Conservation (phyloP, 2,888 invertebrate species). For the Hypomecis punctinalis region DNA sequence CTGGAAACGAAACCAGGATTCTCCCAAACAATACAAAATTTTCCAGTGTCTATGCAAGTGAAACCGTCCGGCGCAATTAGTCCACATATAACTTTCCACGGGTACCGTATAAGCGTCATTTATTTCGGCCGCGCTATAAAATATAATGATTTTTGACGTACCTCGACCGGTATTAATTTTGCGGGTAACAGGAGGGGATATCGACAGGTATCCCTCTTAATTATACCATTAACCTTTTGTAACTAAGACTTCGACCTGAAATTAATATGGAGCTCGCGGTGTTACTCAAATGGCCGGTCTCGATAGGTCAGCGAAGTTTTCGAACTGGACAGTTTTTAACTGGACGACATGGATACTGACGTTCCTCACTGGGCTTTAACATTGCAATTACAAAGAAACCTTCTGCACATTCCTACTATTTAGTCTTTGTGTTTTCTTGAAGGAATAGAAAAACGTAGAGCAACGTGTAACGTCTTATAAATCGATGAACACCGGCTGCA, state of each 20-base stretch:
- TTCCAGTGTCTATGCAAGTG: background rate
- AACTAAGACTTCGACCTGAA: conserved; percentile 29
- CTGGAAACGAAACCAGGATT: too few relatives aligned
- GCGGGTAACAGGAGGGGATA: conserved; percentile 64
- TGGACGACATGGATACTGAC: too few relatives aligned
- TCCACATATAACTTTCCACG: conserved; percentile 62
- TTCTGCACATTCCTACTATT: conserved; percentile 52
- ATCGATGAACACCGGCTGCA: too few relatives aligned
- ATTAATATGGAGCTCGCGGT: conserved; percentile 14
- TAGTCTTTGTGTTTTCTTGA: too few relatives aligned
- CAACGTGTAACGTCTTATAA: too few relatives aligned
- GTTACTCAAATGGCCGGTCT: background rate
- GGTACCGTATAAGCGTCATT: conserved; percentile 80
- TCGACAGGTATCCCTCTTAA: conserved; percentile 63
- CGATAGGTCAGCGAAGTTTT: background rate
- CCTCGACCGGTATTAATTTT: conserved; percentile 77
- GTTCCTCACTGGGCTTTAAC: too few relatives aligned
- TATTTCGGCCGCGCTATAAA: conserved; percentile 81
- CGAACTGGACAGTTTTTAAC: background rate
- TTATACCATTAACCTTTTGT: conserved; percentile 56
- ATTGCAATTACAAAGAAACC: too few relatives aligned
- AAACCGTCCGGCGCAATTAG: background rate
- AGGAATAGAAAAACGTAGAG: too few relatives aligned
- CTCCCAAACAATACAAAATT: background rate
- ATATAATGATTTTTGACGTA: conserved; percentile 84